Conservation (phyloP, 2,888 invertebrate genomes). For the Argyresthia albistria region DNA sequence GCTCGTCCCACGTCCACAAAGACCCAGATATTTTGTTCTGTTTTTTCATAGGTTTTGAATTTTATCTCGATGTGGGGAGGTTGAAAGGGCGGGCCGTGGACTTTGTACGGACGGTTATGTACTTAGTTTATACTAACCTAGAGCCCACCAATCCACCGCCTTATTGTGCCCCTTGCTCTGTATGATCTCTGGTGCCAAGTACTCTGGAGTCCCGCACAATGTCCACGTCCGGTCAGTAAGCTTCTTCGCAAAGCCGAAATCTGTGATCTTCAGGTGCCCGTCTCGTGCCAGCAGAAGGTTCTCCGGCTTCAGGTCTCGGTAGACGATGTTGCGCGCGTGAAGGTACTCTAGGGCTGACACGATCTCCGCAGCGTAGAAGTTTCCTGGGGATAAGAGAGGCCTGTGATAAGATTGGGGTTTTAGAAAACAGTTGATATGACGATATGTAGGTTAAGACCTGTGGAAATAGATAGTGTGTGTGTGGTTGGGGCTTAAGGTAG, state of each 20-base stretch:
- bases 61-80: too few species aligned
- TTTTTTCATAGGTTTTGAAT: too few species aligned
- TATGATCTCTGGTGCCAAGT: conserved; percentile 96
- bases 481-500: too few species aligned
- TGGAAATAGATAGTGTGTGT: too few species aligned
- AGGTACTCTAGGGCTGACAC: conserved; percentile 94
- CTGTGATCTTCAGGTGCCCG: conserved; percentile 97
- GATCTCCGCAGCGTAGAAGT: conserved; percentile 96
- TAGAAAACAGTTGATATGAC: too few species aligned
- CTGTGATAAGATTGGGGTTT: too few species aligned
- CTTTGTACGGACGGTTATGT: too few species aligned
- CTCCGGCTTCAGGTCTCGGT: conserved; percentile 93
- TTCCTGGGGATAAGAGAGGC: conserved; percentile 58
- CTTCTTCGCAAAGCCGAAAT: conserved; percentile 98
- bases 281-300: conserved; percentile 93
- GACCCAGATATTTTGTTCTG: too few species aligned
- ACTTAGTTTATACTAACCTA: conserved; percentile 83
- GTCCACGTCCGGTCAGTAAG: conserved; percentile 97
- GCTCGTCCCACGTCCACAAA: too few species aligned
- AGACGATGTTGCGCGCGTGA: conserved; percentile 90
- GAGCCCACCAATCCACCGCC: conserved; percentile 99
- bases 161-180: conserved; percentile 98
- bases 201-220: conserved; percentile 96
- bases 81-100: too few species aligned
- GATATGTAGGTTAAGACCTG: too few species aligned